A percentile compares a stretch with the other conserved stretches of the same genome.
Conservation (phyloP, 2,797 vertebrate genomes). For the Enoplosus armatus region DNA sequence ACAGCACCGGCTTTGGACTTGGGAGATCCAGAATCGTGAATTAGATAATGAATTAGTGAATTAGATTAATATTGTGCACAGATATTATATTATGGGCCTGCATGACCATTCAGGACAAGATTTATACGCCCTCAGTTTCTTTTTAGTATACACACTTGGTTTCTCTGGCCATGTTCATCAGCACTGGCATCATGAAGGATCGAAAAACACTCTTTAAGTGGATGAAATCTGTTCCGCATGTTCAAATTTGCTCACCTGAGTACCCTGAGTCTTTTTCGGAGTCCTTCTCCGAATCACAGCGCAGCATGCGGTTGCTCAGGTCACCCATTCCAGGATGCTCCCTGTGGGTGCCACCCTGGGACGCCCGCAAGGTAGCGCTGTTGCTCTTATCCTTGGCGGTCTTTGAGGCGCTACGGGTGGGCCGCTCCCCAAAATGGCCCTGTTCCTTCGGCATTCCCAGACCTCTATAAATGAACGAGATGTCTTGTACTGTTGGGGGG, state of each 20-base stretch:
- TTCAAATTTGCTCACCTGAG: conserved; percentile 79
- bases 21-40: too few relatives aligned
- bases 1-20: too few relatives aligned
- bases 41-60: too few relatives aligned
- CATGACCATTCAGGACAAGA: too few relatives aligned
- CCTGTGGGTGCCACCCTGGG: conserved; percentile 47
- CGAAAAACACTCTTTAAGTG: neutral
- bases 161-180: too few relatives aligned
- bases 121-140: too few relatives aligned
- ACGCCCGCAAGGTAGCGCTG: conserved; percentile 70
- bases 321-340: conserved; percentile 31
- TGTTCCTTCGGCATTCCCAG: conserved; percentile 76
- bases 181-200: neutral
- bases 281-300: conserved; percentile 74
- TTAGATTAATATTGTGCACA: too few relatives aligned
- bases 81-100: too few relatives aligned
- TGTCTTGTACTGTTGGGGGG: neutral
- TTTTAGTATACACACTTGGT: too few relatives aligned
- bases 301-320: conserved; percentile 42
- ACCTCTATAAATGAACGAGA: conserved; percentile 37
- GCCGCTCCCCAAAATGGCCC: conserved; percentile 53
- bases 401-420: conserved; percentile 61
- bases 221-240: neutral
- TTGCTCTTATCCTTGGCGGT: conserved; percentile 79
- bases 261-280: conserved; percentile 80